Evolutionary conservation across 2,888 invertebrate genomes (phyloP), one percentile per base, ranked within the genome.

Genomic region (Heliconius sara): DNA sequence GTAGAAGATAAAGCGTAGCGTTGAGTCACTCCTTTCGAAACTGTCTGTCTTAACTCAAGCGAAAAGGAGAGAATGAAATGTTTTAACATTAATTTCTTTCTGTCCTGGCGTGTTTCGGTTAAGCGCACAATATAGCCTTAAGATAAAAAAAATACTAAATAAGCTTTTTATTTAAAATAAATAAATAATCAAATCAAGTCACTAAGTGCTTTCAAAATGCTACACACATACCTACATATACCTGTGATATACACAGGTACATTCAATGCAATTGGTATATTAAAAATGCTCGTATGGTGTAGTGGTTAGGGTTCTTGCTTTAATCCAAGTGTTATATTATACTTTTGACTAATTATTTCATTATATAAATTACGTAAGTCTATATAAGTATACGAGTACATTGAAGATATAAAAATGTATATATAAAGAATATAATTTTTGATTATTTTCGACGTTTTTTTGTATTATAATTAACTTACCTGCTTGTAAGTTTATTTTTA

Each of bases 231-330:
- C 7, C 27, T 27, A 47, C 47, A 10, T 9, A 27, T 27, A 27
- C 27, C 27, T 27, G 27, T 27, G 27, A 27, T 27, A 27, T 27
- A 27, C 16, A 57, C 10, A 19, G 16, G 34, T 73, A 73, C 27
- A 25, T 65, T 47, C 27, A 75, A 27, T 43, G 39, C 75, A 39
- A 65, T 75, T 65, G 39, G 39, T 65, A 75, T 66, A 65, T 65
- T 52, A 52, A 74, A 60, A 81, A 81, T n/a, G n/a, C 1, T n/a
- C 19, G 43, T 39, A 68, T 68, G 13, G 10, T n/a, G n/a, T 60
- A 60, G 22, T 68, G 22, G 19, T 68, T n/a, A 30, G 13, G 3
- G 39, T 39, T 22, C n/a, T 39, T 39, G 67, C 6, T 52, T 52
- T 39, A 39, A 39, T 39, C 9, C 9, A 19, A 16, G 6, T 52